These are phyloP conservation scores for Phrynocephalus vlangalii DNA, from an alignment of 2,797 vertebrate species.

Conservation along the genomic window DNA sequence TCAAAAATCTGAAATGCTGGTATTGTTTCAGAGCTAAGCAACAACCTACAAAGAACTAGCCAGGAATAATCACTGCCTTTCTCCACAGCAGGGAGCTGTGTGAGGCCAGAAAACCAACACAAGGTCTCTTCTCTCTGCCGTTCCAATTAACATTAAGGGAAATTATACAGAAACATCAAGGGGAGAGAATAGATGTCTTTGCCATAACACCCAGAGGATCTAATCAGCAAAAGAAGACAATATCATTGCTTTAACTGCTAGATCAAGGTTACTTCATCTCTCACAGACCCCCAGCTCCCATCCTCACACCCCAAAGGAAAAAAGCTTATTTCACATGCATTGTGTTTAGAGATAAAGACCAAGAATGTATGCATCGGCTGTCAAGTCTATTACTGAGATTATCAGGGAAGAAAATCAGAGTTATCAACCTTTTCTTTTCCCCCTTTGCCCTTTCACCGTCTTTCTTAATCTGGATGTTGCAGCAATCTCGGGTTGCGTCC, in stretches of 20 bases:
- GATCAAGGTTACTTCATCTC: slow-evolving; percentile 22
- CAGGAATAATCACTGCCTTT: slow-evolving; percentile 40
- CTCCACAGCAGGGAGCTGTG: slow-evolving; percentile 24
- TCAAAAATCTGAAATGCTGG: slow-evolving; percentile 5
- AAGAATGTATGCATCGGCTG: background rate
- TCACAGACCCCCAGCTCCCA: background rate
- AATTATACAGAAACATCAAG: background rate
- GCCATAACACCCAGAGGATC: slow-evolving; percentile 9
- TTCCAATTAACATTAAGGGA: slow-evolving; percentile 37
- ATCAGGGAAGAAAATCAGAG: slow-evolving; percentile 29
- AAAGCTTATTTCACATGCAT: background rate
- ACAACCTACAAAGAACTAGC: slow-evolving; percentile 36
- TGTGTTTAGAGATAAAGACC: slow-evolving; percentile 27
- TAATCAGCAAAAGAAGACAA: slow-evolving; percentile 44
- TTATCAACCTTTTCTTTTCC: background rate
- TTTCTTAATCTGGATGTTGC: slow-evolving; percentile 45
- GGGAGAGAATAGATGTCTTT: slow-evolving; percentile 42
- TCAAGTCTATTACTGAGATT: slow-evolving; percentile 31
- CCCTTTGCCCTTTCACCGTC: slow-evolving; percentile 20
- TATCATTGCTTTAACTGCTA: slow-evolving; percentile 32
- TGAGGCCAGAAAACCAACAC: slow-evolving; percentile 38
- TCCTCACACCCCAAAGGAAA: background rate
- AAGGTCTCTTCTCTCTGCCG: slow-evolving; percentile 34
- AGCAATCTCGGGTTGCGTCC: slow-evolving; percentile 62
- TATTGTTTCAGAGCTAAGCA: slow-evolving; percentile 16